Base-by-base conservation (phyloP, 2,888 invertebrate genomes). In the Drosophila neotestacea region DNA sequence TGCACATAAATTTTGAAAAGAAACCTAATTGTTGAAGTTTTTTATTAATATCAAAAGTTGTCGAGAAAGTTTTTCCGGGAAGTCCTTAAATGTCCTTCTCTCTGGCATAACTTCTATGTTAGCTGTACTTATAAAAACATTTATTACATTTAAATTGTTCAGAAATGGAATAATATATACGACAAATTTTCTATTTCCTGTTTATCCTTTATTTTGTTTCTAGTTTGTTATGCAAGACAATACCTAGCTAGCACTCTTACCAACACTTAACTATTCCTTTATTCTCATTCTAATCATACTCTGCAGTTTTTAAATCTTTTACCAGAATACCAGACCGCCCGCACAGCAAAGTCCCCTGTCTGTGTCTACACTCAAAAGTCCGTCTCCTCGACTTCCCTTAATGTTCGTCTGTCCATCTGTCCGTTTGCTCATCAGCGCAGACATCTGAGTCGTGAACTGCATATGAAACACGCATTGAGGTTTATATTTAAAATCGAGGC, bases 401-500 rank as follows among this genome's bases (percentile, higher is more conserved):
- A 58, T 67, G 65, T 44, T 36, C 3, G 56, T 2, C 27, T 30
- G 28, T 30, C 47, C 47, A 32, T 32, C 32, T 13, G 54, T 39
- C 41, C 30, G 16, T 44, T 9, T 64, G 62, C 55, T 71, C 70
- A 73, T 73, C 77, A 70, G 67, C 61, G 58, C 72, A 79, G 82
- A 82, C 83, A 76, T 72, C 56, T 52, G 69, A 75, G 70, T 69
- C 89, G 75, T 70, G 85, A 41, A 72, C 56, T 86, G 84, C 84
- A 84, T 84, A 73, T 75, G 70, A 88, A 84, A 72, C 68, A 77
- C 56, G 78, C 71, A 50, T 65, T 51, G 66, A 44, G 59, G 51
- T 59, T 56, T 78, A 68, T 84, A 83, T 88, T 84, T 73, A 88
- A 84, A 88, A 86, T 75, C 68, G 58, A 77, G 75, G 67, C 81